phyloP scores from a whole-genome alignment of 2,113 vertebrate genomes.

The Xiphophorus couchianus region DNA sequence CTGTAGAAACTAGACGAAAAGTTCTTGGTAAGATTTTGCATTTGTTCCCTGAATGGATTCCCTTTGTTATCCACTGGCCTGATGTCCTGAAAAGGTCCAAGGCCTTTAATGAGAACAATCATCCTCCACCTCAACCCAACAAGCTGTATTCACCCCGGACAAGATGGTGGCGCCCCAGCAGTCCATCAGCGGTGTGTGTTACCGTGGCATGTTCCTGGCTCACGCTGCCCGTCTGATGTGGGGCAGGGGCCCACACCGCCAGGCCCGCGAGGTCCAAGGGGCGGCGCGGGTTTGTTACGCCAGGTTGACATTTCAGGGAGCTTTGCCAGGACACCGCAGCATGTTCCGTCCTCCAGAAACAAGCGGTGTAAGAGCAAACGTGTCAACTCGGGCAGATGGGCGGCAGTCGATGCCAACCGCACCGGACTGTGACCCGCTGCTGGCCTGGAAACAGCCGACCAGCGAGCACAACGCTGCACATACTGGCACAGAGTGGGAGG shows the following conservation, averaged over 20 bases:
- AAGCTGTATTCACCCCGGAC: constrained; percentile 59
- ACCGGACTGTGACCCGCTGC: constrained; percentile 70
- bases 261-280: constrained; percentile 55
- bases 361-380: constrained; percentile 68
- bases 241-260: constrained; percentile 62
- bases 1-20: constrained; percentile 26
- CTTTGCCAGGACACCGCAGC: constrained; percentile 71
- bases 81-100: constrained; percentile 42
- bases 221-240: constrained; percentile 35
- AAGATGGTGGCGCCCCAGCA: constrained; percentile 71
- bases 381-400: constrained; percentile 79
- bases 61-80: constrained; percentile 47
- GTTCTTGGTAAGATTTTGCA: no score
- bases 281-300: constrained; percentile 66
- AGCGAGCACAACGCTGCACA: constrained; percentile 44
- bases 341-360: not conserved
- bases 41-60: constrained; percentile 5
- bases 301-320: constrained; percentile 78
- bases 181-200: constrained; percentile 72
- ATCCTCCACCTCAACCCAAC: constrained; percentile 52
- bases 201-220: constrained; percentile 75
- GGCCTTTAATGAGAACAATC: constrained; percentile 55
- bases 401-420: constrained; percentile 70
- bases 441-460: constrained; percentile 66
- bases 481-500: constrained; percentile 64